Evolutionary conservation across 2,113 vertebrate species (phyloP).

Genomic region (Saguinus imperator): DNA sequence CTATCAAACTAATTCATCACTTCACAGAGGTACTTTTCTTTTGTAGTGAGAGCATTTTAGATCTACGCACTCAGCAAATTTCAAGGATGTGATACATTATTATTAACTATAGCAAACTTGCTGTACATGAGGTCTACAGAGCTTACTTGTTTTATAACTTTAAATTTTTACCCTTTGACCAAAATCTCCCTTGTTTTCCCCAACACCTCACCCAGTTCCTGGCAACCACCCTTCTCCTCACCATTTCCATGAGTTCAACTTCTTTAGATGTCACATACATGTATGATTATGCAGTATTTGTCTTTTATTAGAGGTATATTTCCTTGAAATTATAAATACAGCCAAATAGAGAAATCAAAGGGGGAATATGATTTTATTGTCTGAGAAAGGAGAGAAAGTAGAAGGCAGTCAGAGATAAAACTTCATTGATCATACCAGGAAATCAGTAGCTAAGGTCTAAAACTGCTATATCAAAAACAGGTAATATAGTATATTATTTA

Average conservation of each 20-base stretch:
- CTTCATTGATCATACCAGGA: neutral
- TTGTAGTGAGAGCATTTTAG: neutral
- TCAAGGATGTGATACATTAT: rapidly evolving
- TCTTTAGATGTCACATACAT: rapidly evolving
- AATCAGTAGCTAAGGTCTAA: neutral
- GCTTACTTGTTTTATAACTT: neutral
- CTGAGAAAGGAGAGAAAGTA: neutral
- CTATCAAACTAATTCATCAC: too few relatives aligned
- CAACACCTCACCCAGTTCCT: neutral
- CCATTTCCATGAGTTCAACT: neutral
- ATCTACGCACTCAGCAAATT: neutral
- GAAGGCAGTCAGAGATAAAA: neutral
- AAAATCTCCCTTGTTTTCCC: neutral
- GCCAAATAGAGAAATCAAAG: neutral
- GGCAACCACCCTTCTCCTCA: neutral
- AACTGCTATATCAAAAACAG: neutral
- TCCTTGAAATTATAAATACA: neutral
- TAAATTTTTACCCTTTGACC: neutral
- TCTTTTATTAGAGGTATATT: neutral
- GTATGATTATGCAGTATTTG: neutral
- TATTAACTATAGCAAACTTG: too few relatives aligned
- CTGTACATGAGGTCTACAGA: rapidly evolving
- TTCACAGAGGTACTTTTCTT: neutral
- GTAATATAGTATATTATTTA: rapidly evolving
- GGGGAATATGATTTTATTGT: neutral